phyloP scores from a whole-genome alignment of 2,888 invertebrate species.

The Cetonia aurata region DNA sequence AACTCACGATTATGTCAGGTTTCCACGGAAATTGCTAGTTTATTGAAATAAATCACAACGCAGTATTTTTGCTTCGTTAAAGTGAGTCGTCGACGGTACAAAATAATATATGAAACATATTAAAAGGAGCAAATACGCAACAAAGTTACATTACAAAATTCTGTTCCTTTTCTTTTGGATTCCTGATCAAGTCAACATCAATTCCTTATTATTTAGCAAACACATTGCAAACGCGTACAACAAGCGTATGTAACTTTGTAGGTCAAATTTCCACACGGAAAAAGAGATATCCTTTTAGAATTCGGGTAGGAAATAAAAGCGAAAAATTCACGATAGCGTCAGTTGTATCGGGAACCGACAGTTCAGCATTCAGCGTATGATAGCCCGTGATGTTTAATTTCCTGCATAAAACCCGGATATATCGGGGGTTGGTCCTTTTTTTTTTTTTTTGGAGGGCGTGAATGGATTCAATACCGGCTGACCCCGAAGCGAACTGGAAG shows the following conservation, averaged over 20 bases:
- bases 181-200: neutral
- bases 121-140: constrained; percentile 15
- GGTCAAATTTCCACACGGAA: constrained; percentile 11
- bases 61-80: constrained; percentile 54
- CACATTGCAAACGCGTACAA: neutral
- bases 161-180: neutral
- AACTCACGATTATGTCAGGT: constrained; percentile 65
- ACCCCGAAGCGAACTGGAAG: constrained; percentile 17
- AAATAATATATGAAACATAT: constrained; percentile 24
- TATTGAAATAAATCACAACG: constrained; percentile 61
- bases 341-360: constrained; percentile 22
- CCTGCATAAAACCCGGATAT: constrained; percentile 32
- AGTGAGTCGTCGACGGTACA: constrained; percentile 12
- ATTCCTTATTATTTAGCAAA: neutral
- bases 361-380: constrained; percentile 32
- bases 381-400: constrained; percentile 37
- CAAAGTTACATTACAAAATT: neutral
- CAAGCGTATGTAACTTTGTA: neutral
- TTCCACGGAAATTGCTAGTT: constrained; percentile 64
- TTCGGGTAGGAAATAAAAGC: constrained; percentile 6
- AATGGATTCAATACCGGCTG: constrained; percentile 18
- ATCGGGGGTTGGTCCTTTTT: constrained; percentile 14
- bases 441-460: constrained; percentile 3
- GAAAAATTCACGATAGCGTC: constrained; percentile 13
- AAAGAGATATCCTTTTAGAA: constrained; percentile 3